These are phyloP conservation scores for Cyrtodaria siliqua DNA, from an alignment of 2,888 invertebrate species.

Conservation along the genomic window DNA sequence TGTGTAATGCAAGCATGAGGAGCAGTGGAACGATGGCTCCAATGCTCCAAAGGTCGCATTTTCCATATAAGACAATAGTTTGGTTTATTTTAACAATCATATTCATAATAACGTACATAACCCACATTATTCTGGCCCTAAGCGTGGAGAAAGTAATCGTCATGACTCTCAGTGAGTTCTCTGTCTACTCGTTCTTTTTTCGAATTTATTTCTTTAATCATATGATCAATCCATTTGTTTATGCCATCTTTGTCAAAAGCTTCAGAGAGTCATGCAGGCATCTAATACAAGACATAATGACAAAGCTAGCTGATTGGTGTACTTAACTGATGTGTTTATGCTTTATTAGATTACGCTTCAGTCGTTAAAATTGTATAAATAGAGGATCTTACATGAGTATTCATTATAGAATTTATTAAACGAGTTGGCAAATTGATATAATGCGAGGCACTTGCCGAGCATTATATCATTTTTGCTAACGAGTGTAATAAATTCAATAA, in stretches of 20 bases:
- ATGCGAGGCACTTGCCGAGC: too few species aligned
- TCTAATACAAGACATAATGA: slow-evolving; percentile 24
- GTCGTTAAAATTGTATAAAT: too few species aligned
- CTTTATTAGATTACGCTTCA: too few species aligned
- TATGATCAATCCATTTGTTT: slow-evolving; percentile 49
- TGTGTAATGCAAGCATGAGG: slow-evolving; percentile 8
- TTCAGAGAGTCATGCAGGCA: slow-evolving; percentile 36
- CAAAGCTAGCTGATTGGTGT: too few species aligned
- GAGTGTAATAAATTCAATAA: too few species aligned
- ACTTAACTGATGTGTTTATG: too few species aligned
- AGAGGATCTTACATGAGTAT: too few species aligned
- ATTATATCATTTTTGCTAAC: too few species aligned
- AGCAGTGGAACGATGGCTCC: slow-evolving; percentile 39
- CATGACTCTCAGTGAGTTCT: slow-evolving; percentile 20
- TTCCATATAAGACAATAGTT: slow-evolving; percentile 52
- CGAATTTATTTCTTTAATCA: too few species aligned
- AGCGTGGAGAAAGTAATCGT: too few species aligned
- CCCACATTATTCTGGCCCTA: slow-evolving; percentile 31
- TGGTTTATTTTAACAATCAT: slow-evolving; percentile 50
- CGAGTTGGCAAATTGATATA: too few species aligned
- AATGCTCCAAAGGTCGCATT: slow-evolving; percentile 45
- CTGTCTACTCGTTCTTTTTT: slow-evolving; percentile 41
- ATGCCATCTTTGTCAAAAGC: slow-evolving; percentile 30
- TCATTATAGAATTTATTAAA: too few species aligned
- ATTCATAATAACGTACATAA: slow-evolving; percentile 41